Percentiles rank a stretch among this genome's conserved stretches.
Evolutionary conservation across 2,888 invertebrate species (phyloP).

Genomic region (Rhogogaster chlorosoma): DNA sequence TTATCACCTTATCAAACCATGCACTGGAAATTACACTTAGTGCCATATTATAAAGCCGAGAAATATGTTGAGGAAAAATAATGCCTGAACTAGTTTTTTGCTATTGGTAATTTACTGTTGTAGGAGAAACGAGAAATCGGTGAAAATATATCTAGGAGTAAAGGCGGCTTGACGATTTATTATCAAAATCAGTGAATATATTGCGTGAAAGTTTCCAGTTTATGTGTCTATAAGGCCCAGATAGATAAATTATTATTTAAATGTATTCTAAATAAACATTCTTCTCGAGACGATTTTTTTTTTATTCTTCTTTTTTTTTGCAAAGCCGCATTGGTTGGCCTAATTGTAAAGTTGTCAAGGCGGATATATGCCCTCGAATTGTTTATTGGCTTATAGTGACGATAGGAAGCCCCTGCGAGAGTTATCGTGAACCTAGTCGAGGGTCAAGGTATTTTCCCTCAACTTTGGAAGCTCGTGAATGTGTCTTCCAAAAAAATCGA

Average conservation of each 20-base stretch:
- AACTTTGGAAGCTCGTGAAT: background rate
- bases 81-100: background rate
- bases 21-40: background rate
- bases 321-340: constrained; percentile 17
- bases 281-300: background rate
- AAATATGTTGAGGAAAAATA: background rate
- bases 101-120: background rate
- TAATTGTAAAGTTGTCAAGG: background rate
- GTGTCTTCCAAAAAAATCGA: background rate
- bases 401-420: constrained; percentile 13
- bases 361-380: constrained; percentile 22
- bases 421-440: constrained; percentile 5
- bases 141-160: background rate
- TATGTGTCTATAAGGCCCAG: background rate
- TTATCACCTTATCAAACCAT: background rate
- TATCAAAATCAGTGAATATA: background rate
- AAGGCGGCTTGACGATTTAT: background rate
- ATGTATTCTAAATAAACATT: background rate
- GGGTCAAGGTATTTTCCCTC: constrained; percentile 35
- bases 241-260: background rate
- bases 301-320: background rate
- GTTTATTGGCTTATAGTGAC: constrained; percentile 47
- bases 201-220: background rate
- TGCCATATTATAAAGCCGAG: background rate
- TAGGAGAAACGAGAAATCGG: background rate